Conservation (phyloP, 1,140 invertebrate genomes). For the Cyclina sinensis region DNA sequence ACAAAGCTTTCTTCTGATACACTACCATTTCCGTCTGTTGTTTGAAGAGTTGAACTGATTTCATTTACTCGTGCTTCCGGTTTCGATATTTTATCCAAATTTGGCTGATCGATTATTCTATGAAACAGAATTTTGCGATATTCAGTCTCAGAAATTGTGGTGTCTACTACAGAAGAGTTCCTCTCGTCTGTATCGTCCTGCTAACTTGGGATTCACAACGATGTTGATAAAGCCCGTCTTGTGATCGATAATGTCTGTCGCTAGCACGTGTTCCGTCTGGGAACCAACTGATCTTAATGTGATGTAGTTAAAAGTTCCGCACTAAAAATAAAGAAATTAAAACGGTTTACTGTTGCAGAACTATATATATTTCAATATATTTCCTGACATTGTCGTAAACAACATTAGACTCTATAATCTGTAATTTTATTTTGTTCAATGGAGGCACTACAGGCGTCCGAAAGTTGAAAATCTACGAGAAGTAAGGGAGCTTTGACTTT, state of each 20-base stretch:
- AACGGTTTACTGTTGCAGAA: background rate
- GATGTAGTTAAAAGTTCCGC: conserved; percentile 9
- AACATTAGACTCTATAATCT: no score
- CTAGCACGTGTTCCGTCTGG: conserved; percentile 17
- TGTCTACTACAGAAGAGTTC: background rate
- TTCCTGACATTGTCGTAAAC: no score
- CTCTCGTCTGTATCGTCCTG: background rate
- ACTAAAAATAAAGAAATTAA: conserved; percentile 40
- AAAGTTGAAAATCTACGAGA: no score
- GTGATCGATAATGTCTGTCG: background rate
- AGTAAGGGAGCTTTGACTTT: no score
- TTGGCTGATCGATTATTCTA: background rate
- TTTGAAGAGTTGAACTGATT: background rate
- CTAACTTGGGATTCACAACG: background rate
- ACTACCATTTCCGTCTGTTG: background rate
- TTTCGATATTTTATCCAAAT: background rate
- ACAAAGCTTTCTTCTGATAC: conserved; percentile 22
- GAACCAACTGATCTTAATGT: conserved; percentile 28
- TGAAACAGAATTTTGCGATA: conserved; percentile 38
- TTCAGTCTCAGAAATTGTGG: conserved; percentile 15
- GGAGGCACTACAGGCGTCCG: no score
- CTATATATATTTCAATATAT: no score
- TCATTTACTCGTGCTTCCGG: background rate
- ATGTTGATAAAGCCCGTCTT: background rate
- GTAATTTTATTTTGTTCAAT: no score